Evolutionary conservation across 2,888 invertebrate genomes (phyloP), one percentile per base, ranked within the genome.

Genomic region (Drosophila siamana): DNA sequence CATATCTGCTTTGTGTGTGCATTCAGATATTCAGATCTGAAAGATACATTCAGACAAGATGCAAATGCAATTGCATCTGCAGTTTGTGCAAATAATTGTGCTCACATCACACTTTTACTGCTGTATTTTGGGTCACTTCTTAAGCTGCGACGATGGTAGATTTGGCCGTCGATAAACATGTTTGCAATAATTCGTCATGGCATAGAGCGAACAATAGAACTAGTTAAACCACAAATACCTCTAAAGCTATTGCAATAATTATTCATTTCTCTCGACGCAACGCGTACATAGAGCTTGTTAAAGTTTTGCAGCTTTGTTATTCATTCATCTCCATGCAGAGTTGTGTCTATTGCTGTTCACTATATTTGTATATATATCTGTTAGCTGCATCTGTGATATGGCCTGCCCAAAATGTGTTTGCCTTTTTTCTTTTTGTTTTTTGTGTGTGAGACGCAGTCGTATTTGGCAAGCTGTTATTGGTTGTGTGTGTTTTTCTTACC

Each of bases 401-500:
- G 4, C 71, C 72, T 59, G 57, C 46, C 78, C 78, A 73, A 72
- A 72, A 54, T 26, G n/a, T 28, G 43, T 36, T 51, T 11, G 28
- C 36, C 44, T 33, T 76, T 55, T 55, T 33, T 56, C 19, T n/a
- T n/a, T n/a, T n/a, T 41, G 36, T 24, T 6, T 55, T 54, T 52
- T 60, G 24, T 22, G 38, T 51, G 26, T 38, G 44, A 9, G 11
- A 30, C 11, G 46, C 36, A 43, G 19, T 54, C 64, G 13, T 52
- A 54, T 77, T 76, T 54, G 61, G 66, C 41, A 63, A 46, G 43
- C 30, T 63, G 62, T 44, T 65, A 24, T 51, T 62, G 28, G 26
- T 55, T 60, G 44, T 26, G 7, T 11, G 15, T 50, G 13, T 30
- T 43, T 26, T 33, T 46, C 90, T 90, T 91, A 90, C 90, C 90